Evolutionary conservation across 1,140 invertebrate species (phyloP).

Genomic region (Drosophila insularis): DNA sequence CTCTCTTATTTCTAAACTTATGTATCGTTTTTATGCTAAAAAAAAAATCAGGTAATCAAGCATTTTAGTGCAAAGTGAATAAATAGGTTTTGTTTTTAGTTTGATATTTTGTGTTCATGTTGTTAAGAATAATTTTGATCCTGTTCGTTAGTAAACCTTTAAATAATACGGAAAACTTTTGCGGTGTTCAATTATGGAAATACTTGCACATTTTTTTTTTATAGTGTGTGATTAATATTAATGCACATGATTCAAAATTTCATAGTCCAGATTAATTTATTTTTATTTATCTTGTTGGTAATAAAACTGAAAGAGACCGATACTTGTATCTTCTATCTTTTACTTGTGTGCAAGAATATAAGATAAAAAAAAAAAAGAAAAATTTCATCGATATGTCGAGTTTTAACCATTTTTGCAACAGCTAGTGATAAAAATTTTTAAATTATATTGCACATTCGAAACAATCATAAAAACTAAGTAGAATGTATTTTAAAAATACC

Average conservation of each 20-base stretch:
- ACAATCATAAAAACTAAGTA: neutral
- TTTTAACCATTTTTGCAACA: neutral
- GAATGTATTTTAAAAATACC: neutral
- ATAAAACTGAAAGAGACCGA: neutral
- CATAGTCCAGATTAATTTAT: no score
- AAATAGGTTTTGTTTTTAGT: conserved; percentile 34
- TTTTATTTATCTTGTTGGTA: no score
- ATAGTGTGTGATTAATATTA: neutral
- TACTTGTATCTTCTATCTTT: no score
- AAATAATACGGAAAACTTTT: no score
- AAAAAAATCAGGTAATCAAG: conserved; percentile 77
- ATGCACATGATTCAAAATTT: no score
- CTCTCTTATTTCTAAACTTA: conserved; percentile 46
- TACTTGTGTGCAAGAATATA: neutral
- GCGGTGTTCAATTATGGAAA: neutral
- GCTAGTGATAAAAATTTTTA: neutral
- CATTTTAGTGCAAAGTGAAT: conserved; percentile 40
- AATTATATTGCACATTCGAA: neutral
- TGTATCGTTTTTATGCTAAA: conserved; percentile 59
- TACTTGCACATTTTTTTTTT: neutral
- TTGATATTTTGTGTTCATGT: conserved; percentile 30
- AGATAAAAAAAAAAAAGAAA: neutral
- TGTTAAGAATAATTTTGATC: neutral
- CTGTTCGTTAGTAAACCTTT: no score
- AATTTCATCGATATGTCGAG: neutral